phyloP scores from a whole-genome alignment of 2,113 vertebrate genomes.

The Rhineura floridana region DNA sequence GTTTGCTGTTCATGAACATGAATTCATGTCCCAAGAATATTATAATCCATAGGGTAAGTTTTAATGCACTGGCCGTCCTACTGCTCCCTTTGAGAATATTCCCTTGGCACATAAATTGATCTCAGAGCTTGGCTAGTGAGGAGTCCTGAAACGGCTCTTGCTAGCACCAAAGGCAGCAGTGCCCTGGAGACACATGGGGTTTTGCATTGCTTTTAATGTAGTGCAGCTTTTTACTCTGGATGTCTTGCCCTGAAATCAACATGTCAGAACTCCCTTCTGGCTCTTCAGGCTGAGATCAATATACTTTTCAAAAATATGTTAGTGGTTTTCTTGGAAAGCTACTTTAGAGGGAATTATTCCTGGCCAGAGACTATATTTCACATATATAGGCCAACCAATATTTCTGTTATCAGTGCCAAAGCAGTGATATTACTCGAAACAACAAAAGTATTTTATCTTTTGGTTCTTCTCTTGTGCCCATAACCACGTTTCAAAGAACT shows the following conservation, averaged over 20 bases:
- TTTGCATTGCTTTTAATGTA: slow-evolving; percentile 20
- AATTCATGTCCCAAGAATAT: not conserved
- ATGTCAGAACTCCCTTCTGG: slow-evolving; percentile 36
- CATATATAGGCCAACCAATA: slow-evolving; percentile 2
- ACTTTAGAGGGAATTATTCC: slow-evolving; percentile 10
- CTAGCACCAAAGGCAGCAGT: not conserved
- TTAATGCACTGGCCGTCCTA: fast-evolving
- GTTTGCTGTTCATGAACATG: not conserved
- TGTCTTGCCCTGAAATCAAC: slow-evolving; percentile 31
- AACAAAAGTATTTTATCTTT: not conserved
- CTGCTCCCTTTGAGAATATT: not conserved
- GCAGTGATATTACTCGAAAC: not conserved
- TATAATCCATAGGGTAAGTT: slow-evolving; percentile 7
- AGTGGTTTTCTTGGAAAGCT: slow-evolving; percentile 26
- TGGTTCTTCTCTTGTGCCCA: not conserved
- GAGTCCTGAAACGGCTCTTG: slow-evolving; percentile 12
- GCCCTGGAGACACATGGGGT: not conserved
- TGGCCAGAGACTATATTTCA: slow-evolving; percentile 15
- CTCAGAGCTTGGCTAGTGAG: not conserved
- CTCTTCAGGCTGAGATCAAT: slow-evolving; percentile 48
- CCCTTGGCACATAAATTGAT: slow-evolving; percentile 36
- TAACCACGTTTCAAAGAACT: not conserved
- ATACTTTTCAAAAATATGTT: slow-evolving; percentile 24
- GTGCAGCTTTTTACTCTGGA: slow-evolving; percentile 27
- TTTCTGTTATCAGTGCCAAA: slow-evolving; percentile 14